Conservation (phyloP, 2,888 invertebrate species). For the Pterostichus niger region DNA sequence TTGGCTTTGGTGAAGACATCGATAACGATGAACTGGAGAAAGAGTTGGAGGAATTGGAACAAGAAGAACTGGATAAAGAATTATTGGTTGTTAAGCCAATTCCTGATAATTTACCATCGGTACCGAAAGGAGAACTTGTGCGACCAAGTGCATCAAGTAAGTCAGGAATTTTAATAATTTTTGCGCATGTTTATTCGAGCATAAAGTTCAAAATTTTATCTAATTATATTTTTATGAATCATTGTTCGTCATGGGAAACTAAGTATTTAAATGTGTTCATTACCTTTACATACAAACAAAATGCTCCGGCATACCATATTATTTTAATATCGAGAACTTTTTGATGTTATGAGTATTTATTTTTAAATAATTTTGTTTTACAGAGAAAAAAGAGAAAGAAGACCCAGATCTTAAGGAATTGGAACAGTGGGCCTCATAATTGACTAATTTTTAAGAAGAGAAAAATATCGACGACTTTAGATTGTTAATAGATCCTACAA, state of each 20-base stretch:
- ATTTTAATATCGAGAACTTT: no score
- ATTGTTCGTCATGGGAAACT: not conserved
- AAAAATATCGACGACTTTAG: not conserved
- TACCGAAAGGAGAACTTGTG: constrained; percentile 84
- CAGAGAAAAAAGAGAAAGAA: constrained; percentile 81
- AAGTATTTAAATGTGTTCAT: not conserved
- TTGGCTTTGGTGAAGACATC: constrained; percentile 93
- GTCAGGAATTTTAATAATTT: constrained; percentile 38
- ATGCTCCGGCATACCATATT: not conserved
- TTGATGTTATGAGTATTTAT: no score
- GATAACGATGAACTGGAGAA: constrained; percentile 94
- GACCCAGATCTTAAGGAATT: constrained; percentile 89
- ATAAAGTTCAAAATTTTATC: not conserved
- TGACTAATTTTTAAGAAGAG: not conserved
- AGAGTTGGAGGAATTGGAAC: constrained; percentile 93
- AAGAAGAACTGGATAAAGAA: constrained; percentile 93
- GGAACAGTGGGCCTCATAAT: constrained; percentile 87
- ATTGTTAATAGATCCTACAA: constrained; percentile 28
- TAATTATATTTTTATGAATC: constrained; percentile 10
- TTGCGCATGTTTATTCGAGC: no score
- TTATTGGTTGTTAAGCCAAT: constrained; percentile 86
- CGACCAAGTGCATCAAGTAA: constrained; percentile 74
- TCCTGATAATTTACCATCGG: constrained; percentile 85
- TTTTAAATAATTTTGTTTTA: constrained; percentile 71
- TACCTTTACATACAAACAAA: no score